phyloP scores from a whole-genome alignment of 2,113 vertebrate genomes.

The Myrmecophaga tridactyla region DNA sequence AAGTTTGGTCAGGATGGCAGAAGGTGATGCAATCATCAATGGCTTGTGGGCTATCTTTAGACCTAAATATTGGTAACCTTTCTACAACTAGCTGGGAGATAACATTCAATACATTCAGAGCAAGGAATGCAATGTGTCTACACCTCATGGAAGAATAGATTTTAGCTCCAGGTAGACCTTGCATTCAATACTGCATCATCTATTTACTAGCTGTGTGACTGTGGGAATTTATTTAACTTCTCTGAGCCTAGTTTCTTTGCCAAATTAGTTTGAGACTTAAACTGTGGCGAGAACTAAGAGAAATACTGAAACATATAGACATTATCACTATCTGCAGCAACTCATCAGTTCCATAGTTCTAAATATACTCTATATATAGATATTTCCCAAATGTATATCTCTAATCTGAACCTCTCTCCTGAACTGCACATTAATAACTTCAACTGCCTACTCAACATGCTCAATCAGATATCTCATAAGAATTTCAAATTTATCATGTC shows the following conservation, averaged over 20 bases:
- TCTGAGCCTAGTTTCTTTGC: background rate
- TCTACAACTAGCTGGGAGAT: background rate
- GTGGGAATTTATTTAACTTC: background rate
- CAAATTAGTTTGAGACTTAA: background rate
- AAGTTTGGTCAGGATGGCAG: background rate
- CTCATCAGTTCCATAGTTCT: background rate
- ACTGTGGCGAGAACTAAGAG: background rate
- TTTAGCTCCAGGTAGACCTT: background rate
- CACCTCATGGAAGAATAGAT: background rate
- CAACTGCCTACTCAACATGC: background rate
- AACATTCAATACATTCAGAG: background rate
- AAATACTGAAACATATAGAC: background rate
- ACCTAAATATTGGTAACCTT: background rate
- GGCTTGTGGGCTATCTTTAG: background rate
- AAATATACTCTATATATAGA: background rate
- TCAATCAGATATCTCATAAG: background rate
- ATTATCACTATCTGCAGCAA: background rate
- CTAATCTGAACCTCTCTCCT: background rate
- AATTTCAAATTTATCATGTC: background rate
- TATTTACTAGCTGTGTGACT: background rate
- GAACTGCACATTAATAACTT: background rate
- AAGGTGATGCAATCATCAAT: background rate
- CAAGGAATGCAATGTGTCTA: background rate
- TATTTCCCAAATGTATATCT: background rate
- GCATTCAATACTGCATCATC: background rate